A percentile compares a stretch with the other conserved stretches of the same genome.
Conservation (phyloP, 2,888 invertebrate genomes). For the Scaptomyza caliginosa region DNA sequence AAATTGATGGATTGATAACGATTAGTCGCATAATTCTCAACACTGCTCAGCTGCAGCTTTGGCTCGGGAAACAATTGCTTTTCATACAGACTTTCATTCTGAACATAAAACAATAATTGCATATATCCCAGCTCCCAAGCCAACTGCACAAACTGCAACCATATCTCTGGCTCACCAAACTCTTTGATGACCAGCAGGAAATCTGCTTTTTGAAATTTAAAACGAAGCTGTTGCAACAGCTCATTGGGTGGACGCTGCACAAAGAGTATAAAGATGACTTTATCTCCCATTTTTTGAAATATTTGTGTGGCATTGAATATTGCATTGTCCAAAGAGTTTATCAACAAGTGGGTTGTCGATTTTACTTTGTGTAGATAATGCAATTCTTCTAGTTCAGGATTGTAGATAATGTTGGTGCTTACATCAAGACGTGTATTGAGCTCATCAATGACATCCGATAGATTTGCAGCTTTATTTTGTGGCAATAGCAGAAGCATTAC, state of each 20-base stretch:
- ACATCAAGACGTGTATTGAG: constrained; percentile 42
- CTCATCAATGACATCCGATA: constrained; percentile 36
- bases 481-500: constrained; percentile 11
- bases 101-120: constrained; percentile 37
- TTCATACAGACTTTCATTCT: constrained; percentile 29
- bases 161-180: background rate
- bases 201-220: constrained; percentile 44
- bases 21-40: constrained; percentile 25
- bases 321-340: constrained; percentile 3
- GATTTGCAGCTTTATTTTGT: background rate
- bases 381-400: constrained; percentile 7
- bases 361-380: constrained; percentile 12
- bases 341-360: constrained; percentile 26
- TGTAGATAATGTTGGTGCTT: constrained; percentile 44
- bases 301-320: constrained; percentile 25
- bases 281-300: constrained; percentile 5
- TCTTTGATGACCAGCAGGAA: constrained; percentile 40
- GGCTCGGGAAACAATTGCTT: constrained; percentile 43
- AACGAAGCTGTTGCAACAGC: constrained; percentile 11
- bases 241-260: constrained; percentile 24
- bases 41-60: background rate
- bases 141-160: constrained; percentile 34
- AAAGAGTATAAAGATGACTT: constrained; percentile 38
- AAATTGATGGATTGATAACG: constrained; percentile 12
- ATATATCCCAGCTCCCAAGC: constrained; percentile 46